Evolutionary conservation across 2,113 vertebrate species (phyloP).

Genomic region (Microtus montanus): DNA sequence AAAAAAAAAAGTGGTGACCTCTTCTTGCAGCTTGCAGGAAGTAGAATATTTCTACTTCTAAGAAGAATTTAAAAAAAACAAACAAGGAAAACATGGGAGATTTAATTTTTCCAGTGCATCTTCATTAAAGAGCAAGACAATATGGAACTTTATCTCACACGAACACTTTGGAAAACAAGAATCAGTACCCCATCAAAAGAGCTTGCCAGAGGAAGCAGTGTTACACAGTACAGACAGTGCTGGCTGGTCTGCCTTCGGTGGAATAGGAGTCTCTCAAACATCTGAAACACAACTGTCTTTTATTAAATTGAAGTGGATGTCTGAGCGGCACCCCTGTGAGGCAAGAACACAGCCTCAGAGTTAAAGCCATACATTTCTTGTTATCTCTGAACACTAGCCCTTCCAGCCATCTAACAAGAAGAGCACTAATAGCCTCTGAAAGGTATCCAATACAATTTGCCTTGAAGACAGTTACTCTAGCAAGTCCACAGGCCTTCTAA

Average conservation of each 20-base stretch:
- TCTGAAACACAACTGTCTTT: slow-evolving; percentile 52
- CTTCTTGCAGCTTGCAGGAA: slow-evolving; percentile 33
- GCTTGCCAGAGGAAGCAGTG: slow-evolving; percentile 52
- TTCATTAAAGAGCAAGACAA: slow-evolving; percentile 2
- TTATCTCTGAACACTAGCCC: neutral
- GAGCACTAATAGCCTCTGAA: slow-evolving; percentile 35
- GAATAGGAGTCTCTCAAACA: slow-evolving; percentile 31
- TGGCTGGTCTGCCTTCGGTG: slow-evolving; percentile 17
- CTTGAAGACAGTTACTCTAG: slow-evolving; percentile 45
- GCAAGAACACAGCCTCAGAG: neutral
- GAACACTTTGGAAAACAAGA: slow-evolving; percentile 5
- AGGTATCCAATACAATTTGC: neutral
- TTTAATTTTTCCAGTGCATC: neutral
- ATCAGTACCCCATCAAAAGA: slow-evolving; percentile 5
- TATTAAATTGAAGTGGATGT: slow-evolving; percentile 49
- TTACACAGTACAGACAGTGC: slow-evolving; percentile 20
- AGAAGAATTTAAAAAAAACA: neutral
- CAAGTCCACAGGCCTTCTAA: neutral
- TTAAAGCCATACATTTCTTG: slow-evolving; percentile 8
- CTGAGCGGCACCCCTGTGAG: slow-evolving; percentile 1
- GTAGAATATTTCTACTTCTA: slow-evolving; percentile 18
- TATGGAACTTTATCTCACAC: neutral
- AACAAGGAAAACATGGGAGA: neutral
- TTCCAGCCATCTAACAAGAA: slow-evolving; percentile 7
- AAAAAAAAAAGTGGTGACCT: neutral